Percentiles rank a stretch among this genome's conserved stretches.
Conservation (phyloP, 2,888 invertebrate genomes). For the Drosophila quinaria region DNA sequence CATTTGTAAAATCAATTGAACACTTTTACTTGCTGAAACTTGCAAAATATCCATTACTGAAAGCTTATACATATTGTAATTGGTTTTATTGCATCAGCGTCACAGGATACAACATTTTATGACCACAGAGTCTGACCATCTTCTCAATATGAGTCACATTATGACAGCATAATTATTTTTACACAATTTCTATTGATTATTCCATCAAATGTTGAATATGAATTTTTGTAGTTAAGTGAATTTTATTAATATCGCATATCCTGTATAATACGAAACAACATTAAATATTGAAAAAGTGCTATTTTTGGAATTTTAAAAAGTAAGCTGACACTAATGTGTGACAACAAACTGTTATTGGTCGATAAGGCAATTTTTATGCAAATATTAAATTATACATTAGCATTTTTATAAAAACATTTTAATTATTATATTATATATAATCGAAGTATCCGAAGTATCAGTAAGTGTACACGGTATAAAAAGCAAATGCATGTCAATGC, state of each 20-base stretch:
- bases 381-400: too few relatives aligned
- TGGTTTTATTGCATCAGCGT: conserved; percentile 43
- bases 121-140: conserved; percentile 36
- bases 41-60: conserved; percentile 9
- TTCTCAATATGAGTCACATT: conserved; percentile 43
- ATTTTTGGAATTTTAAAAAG: background rate
- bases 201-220: background rate
- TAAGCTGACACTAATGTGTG: background rate
- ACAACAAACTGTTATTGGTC: background rate
- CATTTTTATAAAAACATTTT: background rate
- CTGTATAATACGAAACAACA: background rate
- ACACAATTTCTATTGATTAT: conserved; percentile 59
- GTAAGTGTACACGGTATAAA: background rate
- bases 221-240: too few relatives aligned
- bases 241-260: too few relatives aligned
- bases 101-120: conserved; percentile 54
- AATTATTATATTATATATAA: background rate
- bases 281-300: too few relatives aligned
- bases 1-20: conserved; percentile 1
- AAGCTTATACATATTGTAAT: conserved; percentile 19
- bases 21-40: background rate
- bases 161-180: conserved; percentile 59
- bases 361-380: too few relatives aligned
- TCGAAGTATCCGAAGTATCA: background rate
- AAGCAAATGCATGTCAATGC: background rate